These are phyloP conservation scores for Rhineura floridana DNA, from an alignment of 2,113 vertebrate genomes.

Conservation along the genomic window DNA sequence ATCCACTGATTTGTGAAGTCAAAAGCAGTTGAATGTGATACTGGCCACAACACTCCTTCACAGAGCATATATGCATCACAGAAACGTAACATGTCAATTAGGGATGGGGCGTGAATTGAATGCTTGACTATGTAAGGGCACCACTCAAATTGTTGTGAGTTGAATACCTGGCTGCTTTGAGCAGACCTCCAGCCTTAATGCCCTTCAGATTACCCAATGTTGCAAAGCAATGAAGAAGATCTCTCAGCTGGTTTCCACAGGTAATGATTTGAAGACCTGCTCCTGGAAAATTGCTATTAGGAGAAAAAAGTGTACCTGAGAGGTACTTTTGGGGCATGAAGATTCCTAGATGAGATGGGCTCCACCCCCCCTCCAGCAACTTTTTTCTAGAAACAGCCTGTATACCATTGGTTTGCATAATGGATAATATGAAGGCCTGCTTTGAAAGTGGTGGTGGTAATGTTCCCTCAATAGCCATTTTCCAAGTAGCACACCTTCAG, in stretches of 20 bases:
- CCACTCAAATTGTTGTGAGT: neutral
- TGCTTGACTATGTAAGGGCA: neutral
- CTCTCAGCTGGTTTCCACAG: neutral
- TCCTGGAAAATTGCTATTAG: neutral
- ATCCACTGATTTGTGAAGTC: neutral
- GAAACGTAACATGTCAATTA: neutral
- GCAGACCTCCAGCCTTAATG: no score
- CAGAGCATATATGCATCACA: neutral
- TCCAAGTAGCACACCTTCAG: no score
- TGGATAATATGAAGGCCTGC: no score
- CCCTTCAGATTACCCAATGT: no score
- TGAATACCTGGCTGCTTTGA: neutral
- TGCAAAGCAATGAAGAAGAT: neutral
- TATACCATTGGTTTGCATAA: no score
- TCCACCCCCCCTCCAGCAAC: neutral
- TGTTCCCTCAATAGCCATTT: no score
- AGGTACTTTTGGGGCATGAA: no score
- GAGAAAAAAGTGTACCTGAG: neutral
- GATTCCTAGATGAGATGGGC: neutral
- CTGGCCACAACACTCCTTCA: neutral
- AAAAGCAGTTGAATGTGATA: neutral
- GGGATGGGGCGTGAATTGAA: neutral
- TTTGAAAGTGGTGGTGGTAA: no score
- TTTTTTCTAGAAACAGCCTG: no score
- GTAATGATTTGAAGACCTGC: neutral